phyloP scores from a whole-genome alignment of 2,797 vertebrate species.

The Acanthurus lineatus region DNA sequence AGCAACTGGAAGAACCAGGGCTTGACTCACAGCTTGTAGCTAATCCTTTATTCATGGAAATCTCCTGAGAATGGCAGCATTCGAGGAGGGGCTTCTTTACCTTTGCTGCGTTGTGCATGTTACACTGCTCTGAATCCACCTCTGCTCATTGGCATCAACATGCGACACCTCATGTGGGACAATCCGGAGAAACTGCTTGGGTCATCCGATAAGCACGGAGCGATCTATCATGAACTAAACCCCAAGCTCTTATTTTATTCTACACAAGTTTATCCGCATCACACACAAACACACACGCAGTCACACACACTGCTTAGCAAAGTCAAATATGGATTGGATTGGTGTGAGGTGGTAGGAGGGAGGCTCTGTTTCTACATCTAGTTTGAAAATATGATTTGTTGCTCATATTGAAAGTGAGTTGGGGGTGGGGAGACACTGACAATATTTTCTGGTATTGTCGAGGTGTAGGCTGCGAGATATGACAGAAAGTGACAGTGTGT shows the following conservation, averaged over 20 bases:
- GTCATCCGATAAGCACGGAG: constrained; percentile 58
- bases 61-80: constrained; percentile 76
- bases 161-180: constrained; percentile 39
- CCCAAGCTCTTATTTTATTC: constrained; percentile 43
- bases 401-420: constrained; percentile 56
- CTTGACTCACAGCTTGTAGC: constrained; percentile 80
- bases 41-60: constrained; percentile 83
- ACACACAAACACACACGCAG: constrained; percentile 14
- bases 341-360: constrained; percentile 32
- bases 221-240: constrained; percentile 48
- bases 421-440: constrained; percentile 64
- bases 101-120: constrained; percentile 55
- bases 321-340: constrained; percentile 37
- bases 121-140: constrained; percentile 58
- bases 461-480: constrained; percentile 79
- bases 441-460: constrained; percentile 75
- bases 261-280: constrained; percentile 17
- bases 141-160: constrained; percentile 58
- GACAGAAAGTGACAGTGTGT: constrained; percentile 85
- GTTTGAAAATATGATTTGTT: constrained; percentile 70
- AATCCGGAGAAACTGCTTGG: constrained; percentile 49
- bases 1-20: constrained; percentile 78
- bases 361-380: constrained; percentile 50
- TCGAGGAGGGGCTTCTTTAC: constrained; percentile 65
- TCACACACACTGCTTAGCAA: constrained; percentile 6